These are phyloP conservation scores for Siphamia tubifer DNA, from an alignment of 2,113 vertebrate genomes.

Conservation along the genomic window DNA sequence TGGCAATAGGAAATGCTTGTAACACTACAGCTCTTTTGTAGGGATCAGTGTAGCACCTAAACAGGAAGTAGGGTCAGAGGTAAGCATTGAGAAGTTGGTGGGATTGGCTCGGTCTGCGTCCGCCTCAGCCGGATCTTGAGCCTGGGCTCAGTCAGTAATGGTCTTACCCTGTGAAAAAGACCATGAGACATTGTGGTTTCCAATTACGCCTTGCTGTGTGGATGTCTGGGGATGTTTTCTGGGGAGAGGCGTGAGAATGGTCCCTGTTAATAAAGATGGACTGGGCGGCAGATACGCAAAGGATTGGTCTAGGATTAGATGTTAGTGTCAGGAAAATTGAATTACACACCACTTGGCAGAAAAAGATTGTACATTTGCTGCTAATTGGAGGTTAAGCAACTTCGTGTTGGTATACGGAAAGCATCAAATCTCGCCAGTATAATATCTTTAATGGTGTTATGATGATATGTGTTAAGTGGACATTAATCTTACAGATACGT, in stretches of 20 bases:
- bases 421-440: not conserved
- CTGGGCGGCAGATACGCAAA: slow-evolving; percentile 45
- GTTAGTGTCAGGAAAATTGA: slow-evolving; percentile 46
- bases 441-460: not conserved
- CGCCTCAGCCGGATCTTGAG: slow-evolving; percentile 9
- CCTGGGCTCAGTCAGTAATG: slow-evolving; percentile 21
- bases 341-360: slow-evolving; percentile 43
- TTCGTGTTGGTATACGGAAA: not conserved
- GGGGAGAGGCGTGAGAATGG: slow-evolving; percentile 44
- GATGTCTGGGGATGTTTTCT: slow-evolving; percentile 58
- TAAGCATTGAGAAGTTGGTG: slow-evolving; percentile 34
- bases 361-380: slow-evolving; percentile 43
- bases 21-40: slow-evolving; percentile 16
- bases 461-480: not conserved
- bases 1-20: not conserved
- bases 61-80: slow-evolving; percentile 71
- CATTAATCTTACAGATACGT: not conserved
- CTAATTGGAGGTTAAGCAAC: slow-evolving; percentile 38
- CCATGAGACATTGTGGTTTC: slow-evolving; percentile 51
- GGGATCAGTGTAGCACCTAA: slow-evolving; percentile 60
- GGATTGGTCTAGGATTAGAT: slow-evolving; percentile 50
- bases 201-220: slow-evolving; percentile 54
- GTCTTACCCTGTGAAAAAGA: slow-evolving; percentile 28
- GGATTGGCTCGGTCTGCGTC: slow-evolving; percentile 36
- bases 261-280: slow-evolving; percentile 33